Conservation (phyloP, 1,140 invertebrate genomes). For the Zelostemma sp. region DNA sequence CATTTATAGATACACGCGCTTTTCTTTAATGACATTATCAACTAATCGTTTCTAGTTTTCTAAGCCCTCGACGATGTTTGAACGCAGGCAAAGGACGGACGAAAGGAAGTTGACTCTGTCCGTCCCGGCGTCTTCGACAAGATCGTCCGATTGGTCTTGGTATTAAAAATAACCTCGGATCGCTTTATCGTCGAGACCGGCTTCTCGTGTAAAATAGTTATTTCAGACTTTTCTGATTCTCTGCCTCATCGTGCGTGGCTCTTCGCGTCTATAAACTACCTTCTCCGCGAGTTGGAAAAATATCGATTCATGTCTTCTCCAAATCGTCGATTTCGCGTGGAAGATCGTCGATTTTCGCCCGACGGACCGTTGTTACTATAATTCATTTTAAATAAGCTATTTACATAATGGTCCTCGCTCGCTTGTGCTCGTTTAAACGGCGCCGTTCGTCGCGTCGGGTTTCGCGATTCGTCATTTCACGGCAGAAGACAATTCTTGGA, state of each 20-base stretch:
- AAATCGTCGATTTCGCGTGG: slow-evolving; percentile 59
- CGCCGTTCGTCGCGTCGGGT: slow-evolving; percentile 8
- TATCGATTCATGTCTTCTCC: slow-evolving; percentile 60
- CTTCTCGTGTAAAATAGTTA: slow-evolving; percentile 38
- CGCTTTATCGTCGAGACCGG: slow-evolving; percentile 40
- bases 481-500: neutral
- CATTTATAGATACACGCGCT: slow-evolving; percentile 26
- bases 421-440: no score
- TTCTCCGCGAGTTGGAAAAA: slow-evolving; percentile 65
- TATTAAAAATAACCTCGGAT: slow-evolving; percentile 72
- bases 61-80: slow-evolving; percentile 2
- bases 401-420: slow-evolving; percentile 19
- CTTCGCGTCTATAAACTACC: slow-evolving; percentile 49
- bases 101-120: slow-evolving; percentile 1
- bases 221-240: slow-evolving; percentile 22
- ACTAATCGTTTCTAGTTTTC: slow-evolving; percentile 44
- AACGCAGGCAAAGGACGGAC: neutral
- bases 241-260: slow-evolving; percentile 3
- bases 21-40: slow-evolving; percentile 33
- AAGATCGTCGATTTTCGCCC: slow-evolving; percentile 55
- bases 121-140: slow-evolving; percentile 45
- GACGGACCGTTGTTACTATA: slow-evolving; percentile 10
- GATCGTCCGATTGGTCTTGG: slow-evolving; percentile 70
- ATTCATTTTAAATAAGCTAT: slow-evolving; percentile 18
- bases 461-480: neutral